phyloP scores from a whole-genome alignment of 2,113 vertebrate genomes.

The Prochilodus magdalenae region DNA sequence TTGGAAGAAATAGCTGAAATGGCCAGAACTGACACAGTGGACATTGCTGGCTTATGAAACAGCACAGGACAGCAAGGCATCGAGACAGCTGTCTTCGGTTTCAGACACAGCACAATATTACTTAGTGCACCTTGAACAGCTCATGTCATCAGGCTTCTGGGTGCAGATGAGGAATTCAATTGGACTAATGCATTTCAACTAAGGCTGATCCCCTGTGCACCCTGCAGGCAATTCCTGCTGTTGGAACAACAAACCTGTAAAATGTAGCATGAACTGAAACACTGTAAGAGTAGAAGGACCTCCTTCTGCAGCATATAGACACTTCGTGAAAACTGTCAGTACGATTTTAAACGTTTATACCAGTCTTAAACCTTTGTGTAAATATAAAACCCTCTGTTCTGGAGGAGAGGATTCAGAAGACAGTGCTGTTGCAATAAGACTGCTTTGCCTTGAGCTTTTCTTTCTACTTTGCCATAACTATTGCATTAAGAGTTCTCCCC shows the following conservation, averaged over 20 bases:
- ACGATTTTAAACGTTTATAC: not conserved
- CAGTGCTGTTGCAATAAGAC: constrained; percentile 19
- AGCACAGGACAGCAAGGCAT: too few relatives aligned
- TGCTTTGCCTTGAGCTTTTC: constrained; percentile 9
- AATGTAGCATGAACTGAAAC: constrained; percentile 33
- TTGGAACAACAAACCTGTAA: constrained; percentile 14
- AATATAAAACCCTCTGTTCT: not conserved
- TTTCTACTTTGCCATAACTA: not conserved
- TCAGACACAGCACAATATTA: too few relatives aligned
- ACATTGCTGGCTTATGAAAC: too few relatives aligned
- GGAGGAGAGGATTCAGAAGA: not conserved
- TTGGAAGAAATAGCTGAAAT: too few relatives aligned
- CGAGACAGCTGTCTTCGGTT: too few relatives aligned
- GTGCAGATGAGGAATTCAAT: not conserved
- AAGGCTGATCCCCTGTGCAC: not conserved
- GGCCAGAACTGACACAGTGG: too few relatives aligned
- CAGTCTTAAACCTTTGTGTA: not conserved
- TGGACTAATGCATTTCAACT: not conserved
- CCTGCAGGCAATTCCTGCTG: not conserved
- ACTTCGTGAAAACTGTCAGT: not conserved
- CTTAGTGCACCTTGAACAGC: not conserved
- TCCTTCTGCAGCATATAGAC: not conserved
- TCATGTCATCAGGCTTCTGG: not conserved
- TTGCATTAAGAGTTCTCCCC: too few relatives aligned
- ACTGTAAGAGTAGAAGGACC: not conserved